Conservation (phyloP, 2,888 invertebrate genomes). For the Caenorhabditis sp. region DNA sequence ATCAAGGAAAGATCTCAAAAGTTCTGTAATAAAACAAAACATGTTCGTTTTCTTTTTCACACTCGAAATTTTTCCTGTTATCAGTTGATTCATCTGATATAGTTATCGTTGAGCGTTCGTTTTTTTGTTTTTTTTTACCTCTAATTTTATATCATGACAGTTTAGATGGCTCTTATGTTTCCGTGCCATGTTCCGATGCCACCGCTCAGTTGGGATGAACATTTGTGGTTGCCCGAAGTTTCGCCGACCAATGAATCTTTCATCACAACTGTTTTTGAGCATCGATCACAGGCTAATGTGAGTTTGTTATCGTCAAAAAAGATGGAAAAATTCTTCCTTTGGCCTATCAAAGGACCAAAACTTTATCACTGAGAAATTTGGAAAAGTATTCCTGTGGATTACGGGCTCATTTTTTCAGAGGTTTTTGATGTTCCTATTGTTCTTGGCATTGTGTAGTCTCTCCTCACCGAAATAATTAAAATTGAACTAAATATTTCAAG, state of each 20-base stretch:
- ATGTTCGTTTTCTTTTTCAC: neutral
- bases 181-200: conserved; percentile 41
- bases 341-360: too few species aligned
- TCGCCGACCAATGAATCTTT: conserved; percentile 34
- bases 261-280: conserved; percentile 39
- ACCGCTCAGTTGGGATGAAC: conserved; percentile 47
- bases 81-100: neutral
- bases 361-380: too few species aligned
- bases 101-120: neutral
- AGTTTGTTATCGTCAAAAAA: neutral
- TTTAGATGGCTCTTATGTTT: conserved; percentile 43
- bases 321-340: too few species aligned
- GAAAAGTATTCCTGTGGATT: too few species aligned
- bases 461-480: too few species aligned
- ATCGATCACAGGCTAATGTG: conserved; percentile 26
- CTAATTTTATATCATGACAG: neutral
- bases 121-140: neutral
- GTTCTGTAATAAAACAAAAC: conserved; percentile 1
- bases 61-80: conserved; percentile 2
- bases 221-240: conserved; percentile 36
- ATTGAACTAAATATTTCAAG: too few species aligned
- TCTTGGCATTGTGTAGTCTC: too few species aligned
- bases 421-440: too few species aligned
- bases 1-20: conserved; percentile 28
- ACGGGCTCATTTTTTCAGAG: too few species aligned